These are phyloP conservation scores for Kryptolebias ocellatus DNA, from an alignment of 2,797 vertebrate genomes.

Conservation along the genomic window DNA sequence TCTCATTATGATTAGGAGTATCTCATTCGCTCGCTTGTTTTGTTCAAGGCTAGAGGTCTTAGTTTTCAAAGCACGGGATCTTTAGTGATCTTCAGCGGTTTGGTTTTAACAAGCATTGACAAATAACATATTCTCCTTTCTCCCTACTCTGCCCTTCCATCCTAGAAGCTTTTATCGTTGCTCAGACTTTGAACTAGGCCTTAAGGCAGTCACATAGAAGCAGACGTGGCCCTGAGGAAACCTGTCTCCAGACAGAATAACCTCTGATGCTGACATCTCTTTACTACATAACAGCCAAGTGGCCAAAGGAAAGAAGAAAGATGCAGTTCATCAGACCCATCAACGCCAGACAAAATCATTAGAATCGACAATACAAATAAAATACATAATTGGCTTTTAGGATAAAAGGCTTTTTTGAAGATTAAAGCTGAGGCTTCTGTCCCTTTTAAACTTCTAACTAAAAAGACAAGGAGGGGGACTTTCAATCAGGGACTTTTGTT, in stretches of 20 bases:
- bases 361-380: not conserved
- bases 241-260: constrained; percentile 38
- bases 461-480: not conserved
- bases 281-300: constrained; percentile 33
- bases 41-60: constrained; percentile 54
- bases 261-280: constrained; percentile 44
- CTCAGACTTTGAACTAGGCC: constrained; percentile 67
- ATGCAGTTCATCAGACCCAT: constrained; percentile 25
- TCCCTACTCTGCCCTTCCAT: constrained; percentile 15
- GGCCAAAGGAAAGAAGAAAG: constrained; percentile 21
- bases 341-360: not conserved
- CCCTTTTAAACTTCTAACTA: not conserved
- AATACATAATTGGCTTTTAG: not conserved
- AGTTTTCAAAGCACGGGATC: constrained; percentile 44
- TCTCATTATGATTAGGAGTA: constrained; percentile 60
- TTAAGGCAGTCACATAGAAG: constrained; percentile 53
- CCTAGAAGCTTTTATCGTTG: constrained; percentile 65
- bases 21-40: constrained; percentile 51
- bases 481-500: not conserved
- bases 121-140: constrained; percentile 55
- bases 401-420: not conserved
- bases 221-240: constrained; percentile 53
- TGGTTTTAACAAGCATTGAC: constrained; percentile 70
- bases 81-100: constrained; percentile 56
- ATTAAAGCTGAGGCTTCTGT: not conserved